These are phyloP conservation scores for Hapalemur alaotrensis DNA, from an alignment of 2,797 vertebrate species.

Conservation along the genomic window DNA sequence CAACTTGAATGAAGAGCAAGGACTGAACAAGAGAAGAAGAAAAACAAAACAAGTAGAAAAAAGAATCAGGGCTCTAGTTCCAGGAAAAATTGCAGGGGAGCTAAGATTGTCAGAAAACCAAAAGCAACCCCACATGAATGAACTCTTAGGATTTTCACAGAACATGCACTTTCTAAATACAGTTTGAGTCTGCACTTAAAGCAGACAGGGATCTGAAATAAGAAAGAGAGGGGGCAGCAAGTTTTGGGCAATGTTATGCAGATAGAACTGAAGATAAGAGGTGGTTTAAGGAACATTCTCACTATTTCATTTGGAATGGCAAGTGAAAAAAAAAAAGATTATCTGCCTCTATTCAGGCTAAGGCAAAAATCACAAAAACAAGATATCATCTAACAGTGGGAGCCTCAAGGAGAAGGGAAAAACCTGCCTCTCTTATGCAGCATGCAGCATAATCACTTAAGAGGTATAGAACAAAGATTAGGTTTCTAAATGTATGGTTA, in stretches of 20 bases:
- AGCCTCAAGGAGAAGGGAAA: not conserved
- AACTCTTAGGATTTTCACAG: not conserved
- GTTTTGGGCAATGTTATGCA: constrained; percentile 38
- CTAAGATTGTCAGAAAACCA: not conserved
- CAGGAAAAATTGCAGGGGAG: not conserved
- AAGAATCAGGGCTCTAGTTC: not conserved
- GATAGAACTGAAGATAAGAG: constrained; percentile 45
- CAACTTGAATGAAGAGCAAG: not conserved
- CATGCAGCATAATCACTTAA: not conserved
- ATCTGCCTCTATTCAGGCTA: not conserved
- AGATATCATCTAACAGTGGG: not conserved
- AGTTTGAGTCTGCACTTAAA: not conserved
- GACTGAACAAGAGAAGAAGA: not conserved
- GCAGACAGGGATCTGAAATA: not conserved
- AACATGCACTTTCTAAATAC: not conserved
- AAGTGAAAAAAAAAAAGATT: constrained; percentile 9
- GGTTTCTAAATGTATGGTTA: not conserved
- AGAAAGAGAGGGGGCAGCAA: constrained; percentile 41
- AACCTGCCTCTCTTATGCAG: not conserved
- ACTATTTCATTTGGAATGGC: constrained; percentile 51
- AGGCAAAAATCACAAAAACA: not conserved
- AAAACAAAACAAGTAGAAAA: not conserved
- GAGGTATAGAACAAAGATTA: not conserved
- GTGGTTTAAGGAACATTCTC: not conserved
- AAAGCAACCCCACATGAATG: not conserved